A percentile compares a stretch with the other conserved stretches of the same genome.
Conservation (phyloP, 2,113 vertebrate genomes). For the Tyto alba region DNA sequence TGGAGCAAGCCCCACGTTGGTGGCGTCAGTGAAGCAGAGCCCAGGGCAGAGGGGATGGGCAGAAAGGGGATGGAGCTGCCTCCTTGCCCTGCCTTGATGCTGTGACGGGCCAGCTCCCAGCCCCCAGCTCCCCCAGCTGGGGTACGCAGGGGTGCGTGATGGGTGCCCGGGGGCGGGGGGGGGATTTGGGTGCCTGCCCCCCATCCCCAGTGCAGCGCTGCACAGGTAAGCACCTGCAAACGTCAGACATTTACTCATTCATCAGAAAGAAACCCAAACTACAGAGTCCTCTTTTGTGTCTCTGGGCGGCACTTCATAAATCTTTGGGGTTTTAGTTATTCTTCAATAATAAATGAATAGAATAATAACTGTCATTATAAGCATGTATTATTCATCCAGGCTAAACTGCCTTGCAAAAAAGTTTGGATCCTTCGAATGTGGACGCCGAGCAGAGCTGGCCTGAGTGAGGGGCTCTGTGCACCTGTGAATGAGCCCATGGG, state of each 20-base stretch:
- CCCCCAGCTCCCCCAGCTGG: neutral
- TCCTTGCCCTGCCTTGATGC: neutral
- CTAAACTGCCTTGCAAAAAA: neutral
- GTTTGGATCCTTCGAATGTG: fast-evolving
- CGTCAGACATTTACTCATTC: neutral
- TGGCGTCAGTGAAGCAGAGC: neutral
- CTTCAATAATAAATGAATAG: neutral
- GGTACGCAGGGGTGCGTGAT: neutral
- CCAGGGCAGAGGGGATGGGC: neutral
- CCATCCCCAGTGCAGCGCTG: too few species aligned
- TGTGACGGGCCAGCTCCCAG: neutral
- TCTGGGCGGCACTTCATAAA: neutral
- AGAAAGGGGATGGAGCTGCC: neutral
- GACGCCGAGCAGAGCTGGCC: neutral
- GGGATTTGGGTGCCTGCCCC: neutral
- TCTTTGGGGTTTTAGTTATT: neutral
- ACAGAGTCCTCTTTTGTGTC: neutral
- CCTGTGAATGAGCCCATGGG: neutral
- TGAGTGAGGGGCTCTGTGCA: neutral
- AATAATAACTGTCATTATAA: neutral
- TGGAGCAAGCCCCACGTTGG: neutral
- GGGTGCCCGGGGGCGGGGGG: neutral
- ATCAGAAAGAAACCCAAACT: neutral
- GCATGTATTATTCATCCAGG: neutral
- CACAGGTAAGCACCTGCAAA: fast-evolving